Conservation (phyloP, 2,888 invertebrate species). For the Teleogryllus oceanicus region DNA sequence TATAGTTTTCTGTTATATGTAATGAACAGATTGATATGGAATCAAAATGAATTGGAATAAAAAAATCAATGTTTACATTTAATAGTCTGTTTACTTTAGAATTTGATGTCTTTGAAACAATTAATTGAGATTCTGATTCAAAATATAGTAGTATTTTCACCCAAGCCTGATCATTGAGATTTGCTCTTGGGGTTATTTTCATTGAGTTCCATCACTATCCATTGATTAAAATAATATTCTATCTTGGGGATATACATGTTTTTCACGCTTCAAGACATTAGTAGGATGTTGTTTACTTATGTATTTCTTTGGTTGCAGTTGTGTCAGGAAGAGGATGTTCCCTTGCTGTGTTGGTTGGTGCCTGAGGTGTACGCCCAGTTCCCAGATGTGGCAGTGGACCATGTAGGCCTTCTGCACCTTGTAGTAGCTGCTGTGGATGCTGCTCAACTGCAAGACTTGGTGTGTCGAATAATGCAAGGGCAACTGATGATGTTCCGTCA, state of each 20-base stretch:
- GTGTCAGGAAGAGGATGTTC: conserved; percentile 85
- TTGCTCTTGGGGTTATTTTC: too few relatives aligned
- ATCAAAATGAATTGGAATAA: too few relatives aligned
- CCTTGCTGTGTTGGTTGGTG: conserved; percentile 85
- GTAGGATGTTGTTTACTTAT: conserved; percentile 19
- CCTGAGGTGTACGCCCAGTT: conserved; percentile 91
- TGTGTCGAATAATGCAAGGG: conserved; percentile 73
- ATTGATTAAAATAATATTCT: background rate
- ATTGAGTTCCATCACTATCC: too few relatives aligned
- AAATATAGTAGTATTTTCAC: too few relatives aligned
- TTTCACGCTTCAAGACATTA: background rate
- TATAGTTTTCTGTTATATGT: too few relatives aligned
- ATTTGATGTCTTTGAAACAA: too few relatives aligned
- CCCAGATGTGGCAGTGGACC: conserved; percentile 80
- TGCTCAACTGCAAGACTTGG: conserved; percentile 81
- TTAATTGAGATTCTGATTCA: too few relatives aligned
- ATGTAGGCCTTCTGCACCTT: conserved; percentile 80
- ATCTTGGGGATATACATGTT: background rate
- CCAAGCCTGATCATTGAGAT: too few relatives aligned
- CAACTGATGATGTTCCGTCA: conserved; percentile 63
- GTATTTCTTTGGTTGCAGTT: conserved; percentile 49
- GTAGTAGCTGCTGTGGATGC: conserved; percentile 90
- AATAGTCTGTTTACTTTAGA: too few relatives aligned
- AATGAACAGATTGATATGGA: too few relatives aligned
- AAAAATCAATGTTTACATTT: too few relatives aligned